phyloP scores from a whole-genome alignment of 1,140 invertebrate genomes.

The Musca domestica region DNA sequence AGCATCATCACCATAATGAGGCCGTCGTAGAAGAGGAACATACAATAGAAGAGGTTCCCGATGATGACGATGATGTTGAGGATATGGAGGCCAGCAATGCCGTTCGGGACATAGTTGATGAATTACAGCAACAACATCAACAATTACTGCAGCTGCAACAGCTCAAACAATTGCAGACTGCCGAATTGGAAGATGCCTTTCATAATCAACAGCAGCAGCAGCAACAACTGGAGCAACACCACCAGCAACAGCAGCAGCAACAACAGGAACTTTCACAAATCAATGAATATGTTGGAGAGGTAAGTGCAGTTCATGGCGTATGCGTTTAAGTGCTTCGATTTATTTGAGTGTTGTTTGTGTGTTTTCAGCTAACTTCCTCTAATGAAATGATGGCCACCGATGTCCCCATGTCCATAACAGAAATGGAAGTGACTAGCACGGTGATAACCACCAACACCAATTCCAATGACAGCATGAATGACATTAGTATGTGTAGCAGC shows the following conservation, averaged over 20 bases:
- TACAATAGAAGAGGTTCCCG: constrained; percentile 34
- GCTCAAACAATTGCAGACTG: constrained; percentile 30
- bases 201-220: no score
- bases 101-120: constrained; percentile 46
- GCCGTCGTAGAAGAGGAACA: constrained; percentile 35
- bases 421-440: constrained; percentile 53
- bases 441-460: constrained; percentile 51
- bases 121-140: constrained; percentile 45
- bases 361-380: neutral
- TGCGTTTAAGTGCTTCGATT: no score
- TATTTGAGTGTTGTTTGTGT: no score
- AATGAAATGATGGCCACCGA: constrained; percentile 33
- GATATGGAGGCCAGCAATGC: constrained; percentile 35
- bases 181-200: no score
- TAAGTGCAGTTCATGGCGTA: no score
- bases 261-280: constrained; percentile 26
- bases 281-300: constrained; percentile 14
- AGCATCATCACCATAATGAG: constrained; percentile 35
- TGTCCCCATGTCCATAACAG: constrained; percentile 49
- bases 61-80: constrained; percentile 34
- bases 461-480: constrained; percentile 49
- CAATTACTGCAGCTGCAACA: constrained; percentile 34
- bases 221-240: constrained; percentile 9
- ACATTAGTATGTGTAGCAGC: constrained; percentile 42
- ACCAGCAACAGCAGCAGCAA: constrained; percentile 27